Percentiles rank a stretch among this genome's conserved stretches.
Conservation (phyloP, 2,888 invertebrate species). For the Norana najaformis region DNA sequence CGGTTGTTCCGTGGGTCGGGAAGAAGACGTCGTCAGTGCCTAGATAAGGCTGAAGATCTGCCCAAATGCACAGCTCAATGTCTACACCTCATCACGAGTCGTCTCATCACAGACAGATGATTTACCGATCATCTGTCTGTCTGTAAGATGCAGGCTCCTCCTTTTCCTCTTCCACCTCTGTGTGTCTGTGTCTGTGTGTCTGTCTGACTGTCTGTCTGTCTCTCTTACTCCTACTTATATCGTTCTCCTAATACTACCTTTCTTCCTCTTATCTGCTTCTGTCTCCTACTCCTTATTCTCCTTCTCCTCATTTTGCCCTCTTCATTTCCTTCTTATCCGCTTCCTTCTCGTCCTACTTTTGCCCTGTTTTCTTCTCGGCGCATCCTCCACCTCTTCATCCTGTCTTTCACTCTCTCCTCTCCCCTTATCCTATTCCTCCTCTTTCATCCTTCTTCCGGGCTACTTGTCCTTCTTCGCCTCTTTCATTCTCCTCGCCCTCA, state of each 20-base stretch:
- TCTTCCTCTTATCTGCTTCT: not conserved
- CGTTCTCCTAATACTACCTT: not conserved
- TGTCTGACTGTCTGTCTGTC: not conserved
- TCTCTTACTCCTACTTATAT: no score
- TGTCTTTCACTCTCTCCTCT: not conserved
- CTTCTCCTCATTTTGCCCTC: not conserved
- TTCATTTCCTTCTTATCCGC: no score
- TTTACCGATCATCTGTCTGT: not conserved
- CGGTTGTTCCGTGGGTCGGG: not conserved
- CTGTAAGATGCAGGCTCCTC: no score
- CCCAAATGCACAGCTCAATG: not conserved
- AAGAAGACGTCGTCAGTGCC: not conserved
- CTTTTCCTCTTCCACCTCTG: no score
- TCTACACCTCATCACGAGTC: not conserved
- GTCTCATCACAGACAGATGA: not conserved
- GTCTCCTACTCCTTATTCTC: not conserved
- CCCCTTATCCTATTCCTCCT: not conserved
- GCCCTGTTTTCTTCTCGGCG: not conserved
- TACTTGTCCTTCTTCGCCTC: not conserved
- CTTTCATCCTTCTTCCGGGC: not conserved
- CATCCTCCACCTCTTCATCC: not conserved
- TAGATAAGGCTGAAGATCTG: not conserved
- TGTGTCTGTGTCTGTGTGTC: not conserved
- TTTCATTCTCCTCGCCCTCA: not conserved
- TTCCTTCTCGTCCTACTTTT: not conserved